Base-by-base conservation (phyloP, 2,888 invertebrate genomes). In the Julus scanicus region DNA sequence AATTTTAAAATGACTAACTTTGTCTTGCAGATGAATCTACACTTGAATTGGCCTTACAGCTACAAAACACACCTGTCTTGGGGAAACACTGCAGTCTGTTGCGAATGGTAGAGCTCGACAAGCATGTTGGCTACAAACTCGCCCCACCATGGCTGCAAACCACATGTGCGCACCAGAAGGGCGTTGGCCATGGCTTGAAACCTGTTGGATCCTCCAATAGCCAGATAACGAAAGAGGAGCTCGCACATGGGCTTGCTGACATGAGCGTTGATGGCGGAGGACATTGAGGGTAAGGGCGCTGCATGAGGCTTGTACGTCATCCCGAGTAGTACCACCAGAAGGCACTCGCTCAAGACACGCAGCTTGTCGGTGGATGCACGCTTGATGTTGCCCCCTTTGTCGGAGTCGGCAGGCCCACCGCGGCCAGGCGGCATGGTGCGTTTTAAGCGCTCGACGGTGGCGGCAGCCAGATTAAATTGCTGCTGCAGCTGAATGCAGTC, bases 401-500 rank as follows among this genome's bases (percentile, higher is more conserved):
- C n/a, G 4, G 4, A 4, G 44, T 37, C 84, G 0, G 96, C 95
- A 15, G 20, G 39, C 3, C n/a, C n/a, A 44, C 80, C 40, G 40
- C 40, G 37, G n/a, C 29, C 39, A 20, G 63, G 40, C 40, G 86
- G 49, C 29, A 80, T 84, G 15, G 93, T 93, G 8, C 94, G 94
- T 92, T 96, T 96, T 49, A 98, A 93, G 88, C 96, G 94, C 89
- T 94, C 93, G 92, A 97, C 94, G 37, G 96, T 95, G 91, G 95
- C 95, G 87, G 94, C 94, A 71, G 97, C 96, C 0, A 96, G 94
- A 92, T 98, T 98, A 88, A 97, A 92, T 92, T 98, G 98, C 90
- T 96, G 95, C 92, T 98, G 98, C 86, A 97, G 94, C 90, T 96
- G 95, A 90, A 97, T 94, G 91, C 97, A 97, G 93, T 97, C 97